Base-by-base conservation (phyloP, 2,797 vertebrate species). In the Anolis apletophallus region DNA sequence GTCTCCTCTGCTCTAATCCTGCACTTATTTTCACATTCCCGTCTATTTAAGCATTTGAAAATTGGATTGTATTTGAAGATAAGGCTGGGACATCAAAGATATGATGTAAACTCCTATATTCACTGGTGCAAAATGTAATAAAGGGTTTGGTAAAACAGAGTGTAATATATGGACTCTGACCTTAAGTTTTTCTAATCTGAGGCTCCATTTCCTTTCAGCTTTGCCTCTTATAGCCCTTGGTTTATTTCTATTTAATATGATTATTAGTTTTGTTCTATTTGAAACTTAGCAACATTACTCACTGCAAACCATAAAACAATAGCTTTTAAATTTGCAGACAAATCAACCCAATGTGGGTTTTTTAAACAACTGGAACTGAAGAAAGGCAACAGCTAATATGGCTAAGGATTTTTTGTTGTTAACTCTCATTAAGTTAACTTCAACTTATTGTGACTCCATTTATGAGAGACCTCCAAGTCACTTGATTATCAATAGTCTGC, bases 61-160 rank as follows among this genome's bases (percentile, higher is more conserved):
- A 88, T 54, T 52, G 61, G 78, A 85, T 77, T 81, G 78, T 84
- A 73, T 72, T 16, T 85, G 78, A 69, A 85, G 87, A 81, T 81
- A 81, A 85, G 64, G 69, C 46, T 76, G 54, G 72, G 54, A 85
- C 64, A 88, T 76, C 64, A 52, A 81, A 81, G 72, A 7, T 23
- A 54, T 29, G 54, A 21, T 40, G 57, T 13, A 52, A 64, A 71
- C 36, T 57, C n/a, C 32, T 54, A 29, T 52, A 77, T 36, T 81
- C 64, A 71, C 69, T 50, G 68, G 46, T 59, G 54, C 61, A 76
- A 76, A 76, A 52, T 14, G 68, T 76, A 82, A 87, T 76, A 83
- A 71, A 78, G 85, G 52, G 26, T 55, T 40, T 46, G 59, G 61
- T 52, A 55, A 75, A 86, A 57, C 57, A 74, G 55, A 75, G 85